Evolutionary conservation across 2,888 invertebrate genomes (phyloP), one percentile per base, ranked within the genome.

Genomic region (Parasteatoda lunata): DNA sequence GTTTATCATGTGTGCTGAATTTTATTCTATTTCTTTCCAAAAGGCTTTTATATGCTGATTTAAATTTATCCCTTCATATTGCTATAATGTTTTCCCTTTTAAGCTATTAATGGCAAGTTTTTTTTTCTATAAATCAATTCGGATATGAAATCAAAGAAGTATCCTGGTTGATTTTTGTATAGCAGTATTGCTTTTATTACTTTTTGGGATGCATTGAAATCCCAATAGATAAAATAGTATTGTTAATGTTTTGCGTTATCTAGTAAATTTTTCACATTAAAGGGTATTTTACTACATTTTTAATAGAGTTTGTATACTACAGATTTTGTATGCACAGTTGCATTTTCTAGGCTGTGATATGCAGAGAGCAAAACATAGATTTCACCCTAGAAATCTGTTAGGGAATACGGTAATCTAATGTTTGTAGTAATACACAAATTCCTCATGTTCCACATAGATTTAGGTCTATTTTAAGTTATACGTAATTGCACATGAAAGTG

Each of bases 31-130:
- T 78, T 77, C 65, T 47, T 59, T 66, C 15, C 49, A 48, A n/a
- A 71, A 73, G 47, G 72, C 77, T 72, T 83, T 83, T 77, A 84
- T 84, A 48, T 30, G 71, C 30, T 52, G 64, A 51, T 75, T 77
- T 77, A 54, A 45, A n/a, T 64, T 68, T 72, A 54, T 13, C 65
- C 30, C 71, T 64, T 30, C 30, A 30, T 30, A 30, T 30, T 30
- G 30, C 30, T 30, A 30, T 30, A 30, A 30, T 30, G 2, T 30
- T 30, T 30, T 30, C 30, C 30, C 30, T 30, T 30, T 30, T 30
- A 30, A 30, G 30, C 30, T 30, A 2, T 30, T 30, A 30, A 30
- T 30, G 30, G 30, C 30, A 30, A 30, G 30, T 30, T 30, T 30
- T 30, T 30, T 30, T 30, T 30, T 30, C 30, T 2, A 30, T 30